Conservation (phyloP, 2,113 vertebrate species). For the Kryptolebias marmoratus region DNA sequence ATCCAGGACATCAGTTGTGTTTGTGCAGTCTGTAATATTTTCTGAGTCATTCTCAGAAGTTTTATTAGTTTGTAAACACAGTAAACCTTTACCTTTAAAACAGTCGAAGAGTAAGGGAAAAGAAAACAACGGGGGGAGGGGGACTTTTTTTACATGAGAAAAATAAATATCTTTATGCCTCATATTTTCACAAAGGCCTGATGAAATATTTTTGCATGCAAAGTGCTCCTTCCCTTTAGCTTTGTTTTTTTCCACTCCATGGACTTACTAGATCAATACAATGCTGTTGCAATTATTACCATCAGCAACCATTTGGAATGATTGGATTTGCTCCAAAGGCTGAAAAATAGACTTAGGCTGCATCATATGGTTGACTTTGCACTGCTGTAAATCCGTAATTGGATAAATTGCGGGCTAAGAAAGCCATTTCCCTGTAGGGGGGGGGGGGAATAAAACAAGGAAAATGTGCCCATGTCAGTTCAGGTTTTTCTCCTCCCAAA, state of each 20-base stretch:
- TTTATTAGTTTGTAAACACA: constrained; percentile 6
- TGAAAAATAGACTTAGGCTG: constrained; percentile 71
- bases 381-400: constrained; percentile 76
- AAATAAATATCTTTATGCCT: constrained; percentile 54
- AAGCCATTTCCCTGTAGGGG: constrained; percentile 62
- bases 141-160: constrained; percentile 24
- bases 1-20: not conserved
- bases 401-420: constrained; percentile 73
- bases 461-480: constrained; percentile 64
- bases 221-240: constrained; percentile 31
- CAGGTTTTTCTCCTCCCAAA: constrained; percentile 55
- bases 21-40: not conserved
- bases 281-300: constrained; percentile 74
- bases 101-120: constrained; percentile 26
- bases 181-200: constrained; percentile 44
- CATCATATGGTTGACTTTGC: constrained; percentile 72
- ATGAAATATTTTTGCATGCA: constrained; percentile 56
- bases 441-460: constrained; percentile 20
- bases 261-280: constrained; percentile 71
- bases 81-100: constrained; percentile 25
- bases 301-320: constrained; percentile 75
- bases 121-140: not conserved
- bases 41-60: accelerated
- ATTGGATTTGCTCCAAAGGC: constrained; percentile 75
- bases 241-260: constrained; percentile 64